Evolutionary conservation across 2,888 invertebrate genomes (phyloP), one percentile per base, ranked within the genome.

Genomic region (Cantharis rufa): DNA sequence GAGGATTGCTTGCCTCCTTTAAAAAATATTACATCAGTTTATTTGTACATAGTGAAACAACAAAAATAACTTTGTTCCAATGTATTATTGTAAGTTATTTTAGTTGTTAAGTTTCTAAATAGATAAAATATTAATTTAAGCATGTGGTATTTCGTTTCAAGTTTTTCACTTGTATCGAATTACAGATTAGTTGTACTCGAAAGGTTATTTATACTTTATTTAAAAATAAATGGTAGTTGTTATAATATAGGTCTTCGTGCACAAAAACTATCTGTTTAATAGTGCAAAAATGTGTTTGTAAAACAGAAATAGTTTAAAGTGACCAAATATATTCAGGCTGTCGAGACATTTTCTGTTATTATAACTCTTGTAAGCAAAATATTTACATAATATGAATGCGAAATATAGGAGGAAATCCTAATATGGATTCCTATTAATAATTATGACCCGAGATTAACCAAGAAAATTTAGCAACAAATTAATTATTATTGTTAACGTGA

Each of bases 1-100:
- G 94, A 83, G 96, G 96, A 90, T 96, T 96, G 86, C 94, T 96
- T 85, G 96, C 96, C 90, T 96, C 96, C 96, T 96, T 83, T n/a
- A 48, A 48, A 48, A 66, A 78, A 77, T 63, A 73, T 18, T 76
- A 72, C 62, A 79, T 15, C 16, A 24, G 21, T 66, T 66, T 13
- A 21, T 11, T 66, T 24, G n/a, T 64, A 66, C 13, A 9, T 32
- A n/a, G 5, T n/a, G 0, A 48, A 48, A n/a, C 48, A 48, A 48
- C 48, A n/a, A 9, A 48, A 48, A 48, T 48, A 48, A 48, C 48
- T n/a, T 48, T 7, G 48, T n/a, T 48, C 10, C 13, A 48, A 48
- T 48, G 13, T 48, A 48, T 48, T n/a, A n/a, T 48, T 48, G 7
- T n/a, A 48, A 48, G 48, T 48, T 48, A 48, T 48, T 48, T 48